Evolutionary conservation across 2,888 invertebrate species (phyloP).

Genomic region (Eueremaeus valkanovi): DNA sequence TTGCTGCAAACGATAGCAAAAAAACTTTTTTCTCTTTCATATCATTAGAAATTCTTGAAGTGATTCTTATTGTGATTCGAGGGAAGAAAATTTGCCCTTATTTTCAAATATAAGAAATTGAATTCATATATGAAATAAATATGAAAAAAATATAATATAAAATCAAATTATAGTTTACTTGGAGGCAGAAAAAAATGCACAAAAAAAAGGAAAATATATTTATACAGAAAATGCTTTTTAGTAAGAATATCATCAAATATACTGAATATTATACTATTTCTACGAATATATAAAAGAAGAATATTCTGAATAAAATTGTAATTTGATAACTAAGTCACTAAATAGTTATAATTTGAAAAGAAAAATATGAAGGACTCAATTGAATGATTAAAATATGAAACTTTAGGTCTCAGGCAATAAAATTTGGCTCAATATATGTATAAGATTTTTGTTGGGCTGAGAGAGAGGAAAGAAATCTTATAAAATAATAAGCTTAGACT

Average conservation of each 20-base stretch:
- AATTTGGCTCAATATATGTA: neutral
- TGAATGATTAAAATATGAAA: slow-evolving; percentile 11
- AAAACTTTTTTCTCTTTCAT: neutral
- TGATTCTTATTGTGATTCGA: slow-evolving; percentile 15
- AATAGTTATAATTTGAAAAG: neutral
- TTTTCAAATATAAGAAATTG: slow-evolving; percentile 2
- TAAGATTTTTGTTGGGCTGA: neutral
- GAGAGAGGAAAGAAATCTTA: neutral
- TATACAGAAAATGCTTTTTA: neutral
- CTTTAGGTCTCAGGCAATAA: slow-evolving; percentile 17
- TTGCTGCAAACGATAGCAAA: neutral
- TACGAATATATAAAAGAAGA: too few relatives aligned
- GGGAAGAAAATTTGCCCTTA: neutral
- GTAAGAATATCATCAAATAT: neutral
- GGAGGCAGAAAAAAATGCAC: neutral
- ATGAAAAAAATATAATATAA: neutral
- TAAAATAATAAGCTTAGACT: slow-evolving; percentile 29
- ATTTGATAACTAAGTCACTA: slow-evolving; percentile 12
- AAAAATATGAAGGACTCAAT: neutral
- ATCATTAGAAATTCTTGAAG: slow-evolving; percentile 29
- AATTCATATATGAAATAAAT: slow-evolving; percentile 10
- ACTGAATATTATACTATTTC: slow-evolving; percentile 1
- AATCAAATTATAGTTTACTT: slow-evolving; percentile 23
- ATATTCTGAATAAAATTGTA: slow-evolving; percentile 15
- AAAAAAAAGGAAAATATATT: neutral